Evolutionary conservation across 2,113 vertebrate genomes (phyloP), one percentile per base, ranked within the genome.

Genomic region (Zingel zingel): DNA sequence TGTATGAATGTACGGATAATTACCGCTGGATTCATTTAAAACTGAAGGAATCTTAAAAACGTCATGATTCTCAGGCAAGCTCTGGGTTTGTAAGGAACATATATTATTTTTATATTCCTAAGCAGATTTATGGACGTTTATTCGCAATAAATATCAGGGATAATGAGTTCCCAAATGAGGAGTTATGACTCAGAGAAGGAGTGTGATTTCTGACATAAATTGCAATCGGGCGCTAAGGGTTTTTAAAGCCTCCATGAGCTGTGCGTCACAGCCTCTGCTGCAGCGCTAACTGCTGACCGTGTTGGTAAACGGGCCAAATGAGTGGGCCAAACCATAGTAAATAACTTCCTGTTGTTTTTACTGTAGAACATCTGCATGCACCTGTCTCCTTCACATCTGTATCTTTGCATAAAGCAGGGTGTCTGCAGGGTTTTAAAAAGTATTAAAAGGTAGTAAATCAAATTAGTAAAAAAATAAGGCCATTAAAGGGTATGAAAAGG

Each of bases 111-210:
- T 2, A 33, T 18, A 33, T 51, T 43, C 33, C 23, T 21, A 12
- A 30, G 6, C 2, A 23, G 9, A 33, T 63, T 30, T 18, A 36
- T 48, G 36, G 7, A 27, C 8, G 9, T 16, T 71, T 45, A 16
- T 30, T 53, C 0, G 0, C 0, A 3, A 53, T 12, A 33, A 4
- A 16, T 54, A 3, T 0, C 4, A 5, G 30, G 23, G 23, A 14
- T 53, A 47, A 45, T 48, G 10, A 23, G 2, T 5, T 10, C 15
- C 27, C 27, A 27, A 27, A 2, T 27, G 27, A 27, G 27, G 36
- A 48, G n/a, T 45, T 65, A 39, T 51, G 9, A 53, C 25, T 73
- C 70, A 15, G 56, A 33, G 27, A 15, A 77, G 4, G 18, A 33
- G 30, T 33, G 30, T 5, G 30, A 33, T 33, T 33, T 33, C 5